Percentiles rank a stretch among this genome's conserved stretches.
Conservation (phyloP, 2,797 vertebrate genomes). For the Sebastiscus tertius region DNA sequence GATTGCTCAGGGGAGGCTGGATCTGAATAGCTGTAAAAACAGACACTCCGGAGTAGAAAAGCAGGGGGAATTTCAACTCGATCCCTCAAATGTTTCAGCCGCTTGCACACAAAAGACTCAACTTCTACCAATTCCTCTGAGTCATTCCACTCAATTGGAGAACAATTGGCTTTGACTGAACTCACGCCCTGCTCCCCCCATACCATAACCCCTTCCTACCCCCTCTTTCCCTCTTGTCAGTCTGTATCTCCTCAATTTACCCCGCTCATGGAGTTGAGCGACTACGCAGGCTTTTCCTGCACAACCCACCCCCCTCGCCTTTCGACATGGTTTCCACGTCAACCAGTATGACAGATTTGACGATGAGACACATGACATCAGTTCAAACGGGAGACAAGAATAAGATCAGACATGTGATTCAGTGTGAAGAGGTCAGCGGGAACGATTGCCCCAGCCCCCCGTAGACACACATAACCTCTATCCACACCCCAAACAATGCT, state of each 20-base stretch:
- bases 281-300: constrained; percentile 55
- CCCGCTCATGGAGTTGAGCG: constrained; percentile 44
- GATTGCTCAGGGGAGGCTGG: constrained; percentile 52
- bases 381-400: constrained; percentile 77
- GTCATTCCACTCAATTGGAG: constrained; percentile 78
- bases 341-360: constrained; percentile 77
- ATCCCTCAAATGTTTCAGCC: constrained; percentile 64
- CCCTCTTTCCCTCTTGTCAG: constrained; percentile 63
- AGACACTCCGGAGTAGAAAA: constrained; percentile 47
- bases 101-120: constrained; percentile 56
- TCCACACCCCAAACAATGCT: constrained; percentile 60
- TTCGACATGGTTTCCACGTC: constrained; percentile 67
- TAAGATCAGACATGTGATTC: constrained; percentile 80
- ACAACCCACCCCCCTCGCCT: constrained; percentile 20
- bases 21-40: constrained; percentile 61
- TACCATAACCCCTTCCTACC: constrained; percentile 52
- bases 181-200: constrained; percentile 44
- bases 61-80: constrained; percentile 43
- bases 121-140: constrained; percentile 72
- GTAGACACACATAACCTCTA: constrained; percentile 29
- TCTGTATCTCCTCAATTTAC: constrained; percentile 69
- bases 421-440: constrained; percentile 75
- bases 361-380: constrained; percentile 78
- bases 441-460: constrained; percentile 39
- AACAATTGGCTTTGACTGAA: constrained; percentile 74